A percentile compares a stretch with the other conserved stretches of the same genome.
Conservation (phyloP, 2,113 vertebrate species). For the Orycteropus afer region DNA sequence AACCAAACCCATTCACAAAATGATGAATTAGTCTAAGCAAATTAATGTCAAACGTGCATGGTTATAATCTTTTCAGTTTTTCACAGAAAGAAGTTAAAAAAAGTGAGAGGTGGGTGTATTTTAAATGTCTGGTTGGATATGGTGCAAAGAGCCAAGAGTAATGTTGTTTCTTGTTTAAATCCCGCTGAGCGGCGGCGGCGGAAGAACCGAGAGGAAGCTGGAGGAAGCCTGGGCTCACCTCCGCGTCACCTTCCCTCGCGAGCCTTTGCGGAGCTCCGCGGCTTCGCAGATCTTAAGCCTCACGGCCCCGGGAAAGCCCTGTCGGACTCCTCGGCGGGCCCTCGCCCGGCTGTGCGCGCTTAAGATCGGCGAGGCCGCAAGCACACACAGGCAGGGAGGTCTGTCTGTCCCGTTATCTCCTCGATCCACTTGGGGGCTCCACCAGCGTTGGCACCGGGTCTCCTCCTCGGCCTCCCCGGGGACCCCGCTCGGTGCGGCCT, state of each 20-base stretch:
- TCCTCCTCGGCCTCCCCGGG: neutral
- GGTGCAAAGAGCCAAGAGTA: neutral
- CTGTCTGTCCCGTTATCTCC: neutral
- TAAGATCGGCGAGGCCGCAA: neutral
- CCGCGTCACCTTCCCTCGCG: neutral
- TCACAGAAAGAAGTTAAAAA: neutral
- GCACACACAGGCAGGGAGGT: neutral
- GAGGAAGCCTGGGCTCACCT: neutral
- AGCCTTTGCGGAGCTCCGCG: neutral
- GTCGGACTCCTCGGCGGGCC: neutral
- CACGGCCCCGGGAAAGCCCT: neutral
- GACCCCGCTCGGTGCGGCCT: neutral
- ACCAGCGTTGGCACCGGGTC: neutral
- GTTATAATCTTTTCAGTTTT: neutral
- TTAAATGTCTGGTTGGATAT: neutral
- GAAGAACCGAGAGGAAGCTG: neutral
- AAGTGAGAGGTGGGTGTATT: neutral
- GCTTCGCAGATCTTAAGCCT: too few relatives aligned
- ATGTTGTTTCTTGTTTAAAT: too few relatives aligned
- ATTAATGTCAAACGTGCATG: neutral
- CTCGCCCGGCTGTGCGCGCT: neutral
- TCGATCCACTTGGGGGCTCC: neutral
- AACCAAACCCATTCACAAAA: neutral
- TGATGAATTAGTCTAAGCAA: neutral
- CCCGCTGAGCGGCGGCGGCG: neutral